These are phyloP conservation scores for Leuctra nigra DNA, from an alignment of 2,888 invertebrate genomes.

Conservation along the genomic window DNA sequence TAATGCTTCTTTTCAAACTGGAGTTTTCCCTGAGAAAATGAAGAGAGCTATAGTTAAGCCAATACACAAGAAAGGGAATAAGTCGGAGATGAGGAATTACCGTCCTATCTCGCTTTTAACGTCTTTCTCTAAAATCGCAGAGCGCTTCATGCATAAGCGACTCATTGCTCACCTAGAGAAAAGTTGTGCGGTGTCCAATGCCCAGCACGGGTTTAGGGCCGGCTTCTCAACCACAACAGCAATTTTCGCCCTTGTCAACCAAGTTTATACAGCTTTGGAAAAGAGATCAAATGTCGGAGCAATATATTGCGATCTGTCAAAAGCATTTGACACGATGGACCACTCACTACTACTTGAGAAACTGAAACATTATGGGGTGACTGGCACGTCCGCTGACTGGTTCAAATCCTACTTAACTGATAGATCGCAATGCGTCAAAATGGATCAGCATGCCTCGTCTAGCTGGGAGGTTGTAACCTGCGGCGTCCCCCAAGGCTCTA, in stretches of 20 bases:
- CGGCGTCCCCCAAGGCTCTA: no score
- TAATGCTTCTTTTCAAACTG: not conserved
- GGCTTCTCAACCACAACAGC: not conserved
- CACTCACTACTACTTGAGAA: not conserved
- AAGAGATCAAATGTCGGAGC: not conserved
- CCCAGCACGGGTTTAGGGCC: not conserved
- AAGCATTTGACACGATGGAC: slow-evolving; percentile 2
- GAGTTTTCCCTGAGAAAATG: slow-evolving; percentile 1
- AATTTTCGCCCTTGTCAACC: not conserved
- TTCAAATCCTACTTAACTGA: no score
- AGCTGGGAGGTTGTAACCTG: no score
- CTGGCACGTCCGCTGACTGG: no score
- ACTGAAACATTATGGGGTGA: not conserved
- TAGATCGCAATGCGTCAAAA: no score
- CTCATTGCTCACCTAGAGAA: not conserved
- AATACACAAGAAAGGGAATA: slow-evolving; percentile 4
- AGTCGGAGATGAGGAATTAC: not conserved
- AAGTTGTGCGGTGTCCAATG: no score
- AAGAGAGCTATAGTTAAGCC: not conserved
- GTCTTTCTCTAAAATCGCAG: not conserved
- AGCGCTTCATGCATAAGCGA: not conserved
- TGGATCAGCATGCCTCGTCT: no score
- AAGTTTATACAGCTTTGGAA: not conserved
- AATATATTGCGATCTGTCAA: not conserved
- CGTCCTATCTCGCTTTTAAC: slow-evolving; percentile 3